These are phyloP conservation scores for Conomelus anceps DNA, from an alignment of 2,888 invertebrate genomes.

Conservation along the genomic window DNA sequence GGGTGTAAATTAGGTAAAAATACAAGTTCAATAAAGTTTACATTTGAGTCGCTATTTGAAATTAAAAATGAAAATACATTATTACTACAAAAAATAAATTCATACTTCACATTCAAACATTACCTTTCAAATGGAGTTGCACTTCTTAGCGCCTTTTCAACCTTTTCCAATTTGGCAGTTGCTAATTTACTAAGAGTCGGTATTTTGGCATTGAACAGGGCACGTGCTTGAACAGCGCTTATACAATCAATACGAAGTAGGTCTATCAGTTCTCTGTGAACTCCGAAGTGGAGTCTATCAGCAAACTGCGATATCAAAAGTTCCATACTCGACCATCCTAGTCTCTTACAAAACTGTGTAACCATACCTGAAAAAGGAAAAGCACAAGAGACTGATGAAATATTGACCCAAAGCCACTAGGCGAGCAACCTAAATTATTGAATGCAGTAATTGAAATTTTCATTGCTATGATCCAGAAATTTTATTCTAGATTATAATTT, in stretches of 20 bases:
- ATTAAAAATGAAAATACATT: too few species aligned
- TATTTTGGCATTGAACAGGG: slow-evolving; percentile 73
- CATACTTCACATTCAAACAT: background rate
- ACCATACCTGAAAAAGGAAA: slow-evolving; percentile 71
- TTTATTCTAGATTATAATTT: too few species aligned
- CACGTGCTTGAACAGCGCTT: slow-evolving; percentile 77
- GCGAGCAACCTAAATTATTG: background rate
- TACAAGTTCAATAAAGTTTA: too few species aligned
- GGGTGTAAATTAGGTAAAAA: too few species aligned
- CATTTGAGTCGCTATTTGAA: too few species aligned
- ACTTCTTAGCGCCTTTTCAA: slow-evolving; percentile 71
- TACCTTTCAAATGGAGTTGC: slow-evolving; percentile 77
- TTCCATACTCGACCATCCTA: slow-evolving; percentile 90
- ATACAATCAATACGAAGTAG: slow-evolving; percentile 76
- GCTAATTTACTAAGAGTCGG: slow-evolving; percentile 74
- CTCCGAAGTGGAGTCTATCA: slow-evolving; percentile 87
- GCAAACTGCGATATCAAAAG: slow-evolving; percentile 88
- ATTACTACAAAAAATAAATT: background rate
- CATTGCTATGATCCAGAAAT: background rate
- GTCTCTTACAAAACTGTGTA: slow-evolving; percentile 85
- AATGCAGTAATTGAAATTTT: background rate
- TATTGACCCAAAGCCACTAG: too few species aligned
- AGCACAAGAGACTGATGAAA: too few species aligned
- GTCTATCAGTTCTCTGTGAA: slow-evolving; percentile 86
- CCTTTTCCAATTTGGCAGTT: slow-evolving; percentile 55